A percentile compares a stretch with the other conserved stretches of the same genome.
phyloP scores from a whole-genome alignment of 2,113 vertebrate species.

The Hemichromis elongatus region DNA sequence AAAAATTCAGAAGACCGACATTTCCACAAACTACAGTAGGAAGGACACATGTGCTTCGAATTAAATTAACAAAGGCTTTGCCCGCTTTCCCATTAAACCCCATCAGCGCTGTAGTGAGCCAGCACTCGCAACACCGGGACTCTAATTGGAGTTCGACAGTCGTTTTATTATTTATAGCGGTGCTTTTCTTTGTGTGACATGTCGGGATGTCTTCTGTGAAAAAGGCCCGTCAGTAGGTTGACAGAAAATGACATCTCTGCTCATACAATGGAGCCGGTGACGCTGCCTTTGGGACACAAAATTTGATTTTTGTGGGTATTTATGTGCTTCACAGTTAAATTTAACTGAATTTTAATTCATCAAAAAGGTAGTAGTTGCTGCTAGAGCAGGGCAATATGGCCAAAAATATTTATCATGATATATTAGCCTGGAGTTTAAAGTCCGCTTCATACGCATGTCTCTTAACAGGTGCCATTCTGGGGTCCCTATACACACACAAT shows the following conservation, averaged over 20 bases:
- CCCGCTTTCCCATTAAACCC: not conserved
- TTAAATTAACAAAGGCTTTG: not conserved
- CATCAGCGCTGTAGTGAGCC: not conserved
- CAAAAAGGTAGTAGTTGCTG: not conserved
- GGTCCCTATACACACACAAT: no score
- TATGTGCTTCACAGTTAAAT: not conserved
- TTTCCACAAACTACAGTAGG: not conserved
- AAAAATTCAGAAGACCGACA: not conserved
- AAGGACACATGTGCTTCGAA: not conserved
- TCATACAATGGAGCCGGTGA: not conserved
- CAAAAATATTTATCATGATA: no score
- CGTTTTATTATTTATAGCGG: not conserved
- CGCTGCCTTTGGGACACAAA: not conserved
- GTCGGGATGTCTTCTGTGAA: not conserved
- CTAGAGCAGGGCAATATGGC: no score
- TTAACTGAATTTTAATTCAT: rapidly evolving
- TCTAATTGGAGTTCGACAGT: not conserved
- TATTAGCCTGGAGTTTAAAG: no score
- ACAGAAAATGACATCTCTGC: not conserved
- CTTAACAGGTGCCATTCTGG: no score
- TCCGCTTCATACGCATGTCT: no score
- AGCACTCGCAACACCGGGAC: not conserved
- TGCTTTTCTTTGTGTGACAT: not conserved
- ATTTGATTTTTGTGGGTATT: not conserved
- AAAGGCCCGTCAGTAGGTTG: not conserved